Conservation (phyloP, 2,113 vertebrate genomes). For the Lampris incognitus region DNA sequence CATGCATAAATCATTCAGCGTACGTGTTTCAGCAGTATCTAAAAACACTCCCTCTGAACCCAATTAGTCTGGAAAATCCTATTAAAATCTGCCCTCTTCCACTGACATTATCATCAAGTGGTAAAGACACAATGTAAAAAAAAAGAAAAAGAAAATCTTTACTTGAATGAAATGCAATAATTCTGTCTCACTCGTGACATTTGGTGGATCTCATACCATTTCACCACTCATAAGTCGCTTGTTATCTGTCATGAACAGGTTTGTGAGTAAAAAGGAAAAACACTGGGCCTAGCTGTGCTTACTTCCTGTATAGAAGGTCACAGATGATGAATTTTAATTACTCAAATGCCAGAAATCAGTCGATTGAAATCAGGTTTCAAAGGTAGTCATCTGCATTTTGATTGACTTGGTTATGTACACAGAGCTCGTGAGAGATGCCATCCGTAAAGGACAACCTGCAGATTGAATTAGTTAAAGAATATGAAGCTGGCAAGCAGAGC, state of each 20-base stretch:
- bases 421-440: background rate
- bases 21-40: constrained; percentile 17
- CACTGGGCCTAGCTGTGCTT: background rate
- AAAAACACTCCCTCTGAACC: constrained; percentile 6
- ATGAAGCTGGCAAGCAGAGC: background rate
- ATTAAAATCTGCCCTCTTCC: constrained; percentile 5
- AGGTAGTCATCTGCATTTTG: constrained; percentile 38
- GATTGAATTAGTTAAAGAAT: constrained; percentile 6
- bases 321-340: constrained; percentile 40
- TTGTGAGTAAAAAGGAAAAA: constrained; percentile 38
- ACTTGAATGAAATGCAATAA: constrained; percentile 6
- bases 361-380: constrained; percentile 46
- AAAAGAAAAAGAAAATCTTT: constrained; percentile 2
- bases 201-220: background rate
- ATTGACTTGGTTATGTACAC: constrained; percentile 16
- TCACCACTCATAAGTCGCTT: constrained; percentile 14
- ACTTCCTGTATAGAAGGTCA: constrained; percentile 42
- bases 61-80: constrained; percentile 19
- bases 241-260: constrained; percentile 49
- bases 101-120: constrained; percentile 50
- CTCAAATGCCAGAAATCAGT: constrained; percentile 11
- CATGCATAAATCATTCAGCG: background rate
- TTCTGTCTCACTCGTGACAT: background rate
- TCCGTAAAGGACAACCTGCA: background rate
- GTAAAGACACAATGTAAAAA: constrained; percentile 18